Percentiles rank a stretch among this genome's conserved stretches.
These are phyloP conservation scores for Paguma larvata DNA, from an alignment of 2,797 vertebrate genomes.

Conservation along the genomic window DNA sequence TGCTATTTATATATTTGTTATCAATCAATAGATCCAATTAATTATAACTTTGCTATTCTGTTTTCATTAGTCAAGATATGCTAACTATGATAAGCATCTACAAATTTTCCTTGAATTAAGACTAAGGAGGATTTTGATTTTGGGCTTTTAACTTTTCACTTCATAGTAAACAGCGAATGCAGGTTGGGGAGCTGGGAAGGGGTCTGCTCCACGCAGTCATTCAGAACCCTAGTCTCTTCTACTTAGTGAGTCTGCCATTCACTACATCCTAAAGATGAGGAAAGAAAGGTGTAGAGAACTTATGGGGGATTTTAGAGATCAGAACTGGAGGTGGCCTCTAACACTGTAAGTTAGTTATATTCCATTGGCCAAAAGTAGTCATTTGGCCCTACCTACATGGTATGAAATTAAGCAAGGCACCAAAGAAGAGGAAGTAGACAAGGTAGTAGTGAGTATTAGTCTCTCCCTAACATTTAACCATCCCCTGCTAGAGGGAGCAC, in stretches of 20 bases:
- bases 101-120: not conserved
- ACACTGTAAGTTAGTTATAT: not conserved
- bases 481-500: not conserved
- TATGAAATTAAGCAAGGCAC: not conserved
- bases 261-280: not conserved
- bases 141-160: not conserved
- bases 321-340: not conserved
- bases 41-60: not conserved
- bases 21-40: not conserved
- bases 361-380: not conserved
- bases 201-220: not conserved
- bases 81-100: not conserved
- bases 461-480: not conserved
- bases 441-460: not conserved
- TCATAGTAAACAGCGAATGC: not conserved
- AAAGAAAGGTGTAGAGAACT: not conserved
- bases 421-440: not conserved
- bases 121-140: not conserved
- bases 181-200: fast-evolving
- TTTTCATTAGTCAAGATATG: slow-evolving; percentile 3
- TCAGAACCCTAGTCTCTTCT: not conserved
- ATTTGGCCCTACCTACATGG: not conserved
- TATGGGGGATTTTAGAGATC: not conserved
- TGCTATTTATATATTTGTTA: not conserved
- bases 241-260: no score